Evolutionary conservation across 2,888 invertebrate species (phyloP), one percentile per base, ranked within the genome.

Genomic region (Orthonevra nobilis): DNA sequence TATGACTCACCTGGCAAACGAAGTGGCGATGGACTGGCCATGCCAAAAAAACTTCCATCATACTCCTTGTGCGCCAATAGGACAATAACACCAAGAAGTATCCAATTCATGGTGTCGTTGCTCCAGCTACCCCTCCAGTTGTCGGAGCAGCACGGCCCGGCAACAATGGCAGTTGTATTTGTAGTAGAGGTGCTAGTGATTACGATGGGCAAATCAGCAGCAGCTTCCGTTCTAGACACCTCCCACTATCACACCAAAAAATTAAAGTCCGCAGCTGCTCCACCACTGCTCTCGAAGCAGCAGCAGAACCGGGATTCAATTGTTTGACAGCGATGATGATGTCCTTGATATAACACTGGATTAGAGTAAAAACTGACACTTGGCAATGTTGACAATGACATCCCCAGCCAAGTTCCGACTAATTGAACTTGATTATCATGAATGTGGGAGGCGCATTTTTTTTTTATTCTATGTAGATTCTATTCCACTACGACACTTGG

Each of bases 21-120:
- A 52, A 86, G 83, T 66, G 88, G 89, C 77, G 89, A 86, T 82
- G 89, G 89, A 83, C 85, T 85, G 82, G 88, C 88, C 85, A 87
- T 84, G 50, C 83, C 82, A 66, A 81, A 83, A 69, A 82, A 81
- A 36, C 69, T 70, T 54, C 81, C 81, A 81, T 75, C 72, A 81
- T 86, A 85, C 83, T 86, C 85, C 81, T 85, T 85, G 84, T 88
- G 86, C 72, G 86, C 86, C 84, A 86, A 83, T 73, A 89, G 84
- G 84, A 89, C 84, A 82, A 87, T 84, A 84, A 88, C 86, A 83
- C 87, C 86, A 82, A 87, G 83, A 82, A 87, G 81, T 84, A 88
- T 85, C 87, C 88, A 89, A 86, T 86, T 86, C 89, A 89, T 89
- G 81, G 83, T 86, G 79, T 73, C 56, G 73, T 73, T 79, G 79